These are phyloP conservation scores for Rhamphomyia laevipes DNA, from an alignment of 2,888 invertebrate species.

Conservation along the genomic window DNA sequence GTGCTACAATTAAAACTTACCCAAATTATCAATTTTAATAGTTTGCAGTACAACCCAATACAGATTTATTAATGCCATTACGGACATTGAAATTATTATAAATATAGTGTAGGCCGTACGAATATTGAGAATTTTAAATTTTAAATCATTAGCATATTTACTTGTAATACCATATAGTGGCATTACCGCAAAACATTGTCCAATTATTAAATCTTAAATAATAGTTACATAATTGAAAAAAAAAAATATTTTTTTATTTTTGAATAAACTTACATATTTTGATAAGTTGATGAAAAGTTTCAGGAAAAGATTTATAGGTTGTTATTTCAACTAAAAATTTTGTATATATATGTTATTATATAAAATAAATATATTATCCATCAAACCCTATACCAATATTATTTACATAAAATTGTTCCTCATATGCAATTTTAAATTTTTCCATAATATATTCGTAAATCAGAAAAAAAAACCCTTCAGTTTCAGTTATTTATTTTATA, in stretches of 20 bases:
- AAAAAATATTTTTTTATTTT: too few species aligned
- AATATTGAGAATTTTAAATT: constrained; percentile 21
- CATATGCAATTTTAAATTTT: too few species aligned
- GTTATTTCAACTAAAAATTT: too few species aligned
- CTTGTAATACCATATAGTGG: constrained; percentile 36
- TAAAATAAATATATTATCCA: too few species aligned
- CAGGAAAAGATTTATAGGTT: not conserved
- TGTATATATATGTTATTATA: too few species aligned
- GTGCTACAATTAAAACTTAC: constrained; percentile 3
- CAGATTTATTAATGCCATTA: constrained; percentile 6
- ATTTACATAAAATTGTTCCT: too few species aligned
- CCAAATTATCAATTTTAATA: constrained; percentile 10
- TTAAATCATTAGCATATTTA: constrained; percentile 30
- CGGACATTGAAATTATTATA: constrained; percentile 1
- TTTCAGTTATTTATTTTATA: too few species aligned
- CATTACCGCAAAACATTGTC: constrained; percentile 38
- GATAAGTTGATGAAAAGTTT: constrained; percentile 12
- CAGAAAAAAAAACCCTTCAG: too few species aligned
- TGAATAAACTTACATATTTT: constrained; percentile 8
- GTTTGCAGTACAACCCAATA: constrained; percentile 8
- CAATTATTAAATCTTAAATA: constrained; percentile 32
- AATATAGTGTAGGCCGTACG: constrained; percentile 7
- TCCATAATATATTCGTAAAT: too few species aligned
- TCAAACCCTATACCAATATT: too few species aligned
- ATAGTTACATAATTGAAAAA: not conserved